Percentiles rank a stretch among this genome's conserved stretches.
These are phyloP conservation scores for Girardia tigrina DNA, from an alignment of 2,888 invertebrate species.

Conservation along the genomic window DNA sequence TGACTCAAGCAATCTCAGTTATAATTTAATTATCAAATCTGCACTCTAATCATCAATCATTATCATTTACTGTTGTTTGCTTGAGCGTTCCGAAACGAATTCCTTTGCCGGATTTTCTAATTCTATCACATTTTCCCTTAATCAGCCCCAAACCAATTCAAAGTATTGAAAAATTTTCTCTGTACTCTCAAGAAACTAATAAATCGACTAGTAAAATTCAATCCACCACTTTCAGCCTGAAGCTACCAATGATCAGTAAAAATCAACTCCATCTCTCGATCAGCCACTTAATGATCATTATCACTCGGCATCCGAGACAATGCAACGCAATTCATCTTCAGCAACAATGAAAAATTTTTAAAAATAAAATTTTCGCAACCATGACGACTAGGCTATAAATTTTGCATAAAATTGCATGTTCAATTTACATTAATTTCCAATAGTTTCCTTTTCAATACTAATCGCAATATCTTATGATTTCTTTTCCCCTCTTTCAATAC, in stretches of 20 bases:
- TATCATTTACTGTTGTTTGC: constrained; percentile 18
- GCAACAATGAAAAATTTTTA: constrained; percentile 13
- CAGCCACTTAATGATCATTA: constrained; percentile 23
- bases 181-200: constrained; percentile 23
- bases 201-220: constrained; percentile 20
- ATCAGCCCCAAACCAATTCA: constrained; percentile 20
- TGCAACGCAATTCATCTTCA: constrained; percentile 15
- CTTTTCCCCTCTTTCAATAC: too few relatives aligned
- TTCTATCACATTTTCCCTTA: constrained; percentile 23
- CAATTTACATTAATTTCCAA: constrained; percentile 7
- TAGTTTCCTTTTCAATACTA: constrained; percentile 23
- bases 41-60: constrained; percentile 23
- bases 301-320: constrained; percentile 15
- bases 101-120: constrained; percentile 12
- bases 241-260: constrained; percentile 17
- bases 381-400: constrained; percentile 20
- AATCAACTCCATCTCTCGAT: constrained; percentile 23
- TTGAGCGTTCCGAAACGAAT: constrained; percentile 23
- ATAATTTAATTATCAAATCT: constrained; percentile 20
- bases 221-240: constrained; percentile 19
- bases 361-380: constrained; percentile 23
- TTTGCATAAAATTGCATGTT: constrained; percentile 20
- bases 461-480: constrained; percentile 19
- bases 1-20: constrained; percentile 23
- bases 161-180: constrained; percentile 19